These are phyloP conservation scores for Yasuhikotakia modesta DNA, from an alignment of 2,797 vertebrate species.

Conservation along the genomic window DNA sequence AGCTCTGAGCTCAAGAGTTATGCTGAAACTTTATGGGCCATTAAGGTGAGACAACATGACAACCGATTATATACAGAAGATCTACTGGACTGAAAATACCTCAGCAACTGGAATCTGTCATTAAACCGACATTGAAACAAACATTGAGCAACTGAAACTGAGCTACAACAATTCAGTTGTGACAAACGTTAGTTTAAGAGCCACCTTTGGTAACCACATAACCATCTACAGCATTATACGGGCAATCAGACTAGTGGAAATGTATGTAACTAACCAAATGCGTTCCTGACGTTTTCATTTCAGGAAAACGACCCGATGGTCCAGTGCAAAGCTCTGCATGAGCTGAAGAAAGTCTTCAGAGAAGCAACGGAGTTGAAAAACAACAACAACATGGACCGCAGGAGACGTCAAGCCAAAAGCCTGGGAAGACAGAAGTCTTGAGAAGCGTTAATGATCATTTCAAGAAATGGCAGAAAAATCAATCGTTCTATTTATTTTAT, in stretches of 20 bases:
- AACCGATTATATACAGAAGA: background rate
- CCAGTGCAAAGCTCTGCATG: constrained; percentile 57
- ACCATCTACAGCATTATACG: constrained; percentile 16
- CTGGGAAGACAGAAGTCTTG: constrained; percentile 24
- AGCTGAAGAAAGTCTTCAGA: constrained; percentile 52
- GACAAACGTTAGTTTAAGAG: constrained; percentile 8
- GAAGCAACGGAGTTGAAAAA: constrained; percentile 22
- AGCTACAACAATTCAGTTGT: background rate
- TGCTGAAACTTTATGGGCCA: constrained; percentile 38
- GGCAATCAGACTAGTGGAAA: background rate
- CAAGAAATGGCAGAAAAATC: constrained; percentile 11
- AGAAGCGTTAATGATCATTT: background rate
- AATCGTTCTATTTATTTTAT: constrained; percentile 47
- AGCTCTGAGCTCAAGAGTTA: constrained; percentile 42
- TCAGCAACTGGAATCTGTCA: background rate
- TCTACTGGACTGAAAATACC: background rate
- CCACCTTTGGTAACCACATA: constrained; percentile 14
- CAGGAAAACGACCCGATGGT: constrained; percentile 51
- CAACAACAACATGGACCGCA: constrained; percentile 7
- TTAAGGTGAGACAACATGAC: constrained; percentile 48
- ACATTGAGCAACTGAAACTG: background rate
- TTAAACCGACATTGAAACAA: background rate
- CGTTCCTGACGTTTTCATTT: constrained; percentile 10
- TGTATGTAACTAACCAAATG: background rate
- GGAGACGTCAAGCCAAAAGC: constrained; percentile 49